Conservation (phyloP, 2,797 vertebrate species). For the Siniperca obscura region DNA sequence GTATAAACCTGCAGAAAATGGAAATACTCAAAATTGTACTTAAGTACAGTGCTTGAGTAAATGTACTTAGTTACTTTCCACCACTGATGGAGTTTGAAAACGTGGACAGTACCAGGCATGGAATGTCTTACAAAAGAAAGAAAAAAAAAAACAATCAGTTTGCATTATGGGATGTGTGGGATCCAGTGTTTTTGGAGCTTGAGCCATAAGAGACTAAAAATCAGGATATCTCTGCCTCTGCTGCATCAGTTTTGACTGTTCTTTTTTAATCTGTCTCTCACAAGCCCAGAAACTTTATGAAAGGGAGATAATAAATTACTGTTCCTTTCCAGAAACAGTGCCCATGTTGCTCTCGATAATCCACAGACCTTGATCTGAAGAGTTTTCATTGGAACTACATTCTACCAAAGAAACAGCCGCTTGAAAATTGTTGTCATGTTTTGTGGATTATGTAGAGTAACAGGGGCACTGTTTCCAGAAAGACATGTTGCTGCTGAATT, state of each 20-base stretch:
- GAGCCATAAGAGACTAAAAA: background rate
- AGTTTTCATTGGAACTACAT: background rate
- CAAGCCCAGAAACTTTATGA: background rate
- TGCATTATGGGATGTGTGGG: conserved; percentile 3
- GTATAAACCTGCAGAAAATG: background rate
- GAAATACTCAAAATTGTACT: too few relatives aligned
- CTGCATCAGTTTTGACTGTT: background rate
- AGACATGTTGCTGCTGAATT: too few relatives aligned
- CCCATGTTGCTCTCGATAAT: background rate
- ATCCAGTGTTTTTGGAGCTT: background rate
- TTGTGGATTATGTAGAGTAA: background rate
- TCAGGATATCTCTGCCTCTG: background rate
- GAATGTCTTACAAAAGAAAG: background rate
- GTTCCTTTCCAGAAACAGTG: background rate
- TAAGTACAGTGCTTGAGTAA: background rate
- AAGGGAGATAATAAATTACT: background rate
- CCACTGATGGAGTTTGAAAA: background rate
- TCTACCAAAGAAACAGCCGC: background rate
- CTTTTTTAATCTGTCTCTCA: background rate
- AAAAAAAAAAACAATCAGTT: background rate
- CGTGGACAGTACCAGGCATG: background rate
- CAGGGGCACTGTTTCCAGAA: too few relatives aligned
- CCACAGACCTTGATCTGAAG: background rate
- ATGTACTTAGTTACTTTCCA: background rate
- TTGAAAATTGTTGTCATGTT: background rate